Conservation (phyloP, 1,140 invertebrate genomes). For the Saccostrea glomerata region DNA sequence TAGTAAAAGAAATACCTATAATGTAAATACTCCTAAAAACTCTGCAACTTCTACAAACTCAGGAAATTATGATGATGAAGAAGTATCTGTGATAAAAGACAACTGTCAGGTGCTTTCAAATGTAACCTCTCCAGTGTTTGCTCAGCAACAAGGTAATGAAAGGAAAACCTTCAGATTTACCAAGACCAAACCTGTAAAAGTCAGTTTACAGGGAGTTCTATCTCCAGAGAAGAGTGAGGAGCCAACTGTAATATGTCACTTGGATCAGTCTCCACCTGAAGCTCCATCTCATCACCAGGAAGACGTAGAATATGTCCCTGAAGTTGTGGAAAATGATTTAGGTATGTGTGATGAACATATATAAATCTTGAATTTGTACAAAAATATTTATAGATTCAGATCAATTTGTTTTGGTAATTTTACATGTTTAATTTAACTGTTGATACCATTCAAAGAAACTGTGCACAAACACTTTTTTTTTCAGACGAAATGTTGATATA, state of each 20-base stretch:
- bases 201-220: not conserved
- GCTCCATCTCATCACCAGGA: not conserved
- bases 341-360: not conserved
- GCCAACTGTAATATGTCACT: not conserved
- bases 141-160: not conserved
- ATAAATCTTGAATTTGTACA: too few species aligned
- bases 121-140: not conserved
- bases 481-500: too few species aligned
- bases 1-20: not conserved
- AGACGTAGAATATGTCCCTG: not conserved
- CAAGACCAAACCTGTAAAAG: not conserved
- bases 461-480: too few species aligned
- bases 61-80: not conserved
- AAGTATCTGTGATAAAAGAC: not conserved
- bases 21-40: not conserved
- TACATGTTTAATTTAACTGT: too few species aligned
- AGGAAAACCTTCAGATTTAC: conserved; percentile 4
- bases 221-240: not conserved
- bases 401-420: too few species aligned
- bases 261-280: not conserved
- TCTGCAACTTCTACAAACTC: not conserved
- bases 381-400: too few species aligned
- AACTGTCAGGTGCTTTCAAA: not conserved
- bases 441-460: too few species aligned
- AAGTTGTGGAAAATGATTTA: not conserved